Conservation (phyloP, 2,113 vertebrate genomes). For the Odontophorus gujanensis region DNA sequence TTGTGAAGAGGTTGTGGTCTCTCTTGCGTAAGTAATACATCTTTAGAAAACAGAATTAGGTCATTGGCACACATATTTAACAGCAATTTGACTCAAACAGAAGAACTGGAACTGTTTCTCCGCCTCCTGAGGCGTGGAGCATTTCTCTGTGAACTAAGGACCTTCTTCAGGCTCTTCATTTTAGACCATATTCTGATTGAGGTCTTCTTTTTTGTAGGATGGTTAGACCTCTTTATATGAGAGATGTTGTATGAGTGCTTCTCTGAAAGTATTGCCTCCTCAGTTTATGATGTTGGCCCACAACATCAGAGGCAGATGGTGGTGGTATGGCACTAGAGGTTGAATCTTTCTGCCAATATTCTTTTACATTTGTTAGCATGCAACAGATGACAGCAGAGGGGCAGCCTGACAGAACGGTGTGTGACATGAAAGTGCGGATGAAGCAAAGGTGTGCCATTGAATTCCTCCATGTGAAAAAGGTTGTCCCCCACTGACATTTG, state of each 20-base stretch:
- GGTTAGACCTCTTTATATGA: background rate
- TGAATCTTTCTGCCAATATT: no score
- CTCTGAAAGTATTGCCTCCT: no score
- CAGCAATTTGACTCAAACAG: conserved; percentile 48
- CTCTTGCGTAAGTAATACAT: conserved; percentile 60
- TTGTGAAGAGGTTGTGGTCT: conserved; percentile 27
- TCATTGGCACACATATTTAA: conserved; percentile 46
- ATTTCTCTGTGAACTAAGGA: background rate
- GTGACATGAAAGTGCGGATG: no score
- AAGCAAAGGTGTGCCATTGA: no score
- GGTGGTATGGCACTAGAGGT: no score
- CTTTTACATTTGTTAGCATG: no score
- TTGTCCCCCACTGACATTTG: no score
- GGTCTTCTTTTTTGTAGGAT: background rate
- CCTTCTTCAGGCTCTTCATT: background rate
- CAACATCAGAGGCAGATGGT: no score
- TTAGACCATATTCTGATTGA: background rate
- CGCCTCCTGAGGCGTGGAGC: background rate
- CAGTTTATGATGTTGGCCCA: no score
- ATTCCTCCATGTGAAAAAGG: no score
- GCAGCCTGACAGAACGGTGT: no score
- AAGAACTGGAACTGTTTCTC: conserved; percentile 31
- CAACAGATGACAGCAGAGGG: no score
- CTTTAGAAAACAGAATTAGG: conserved; percentile 66
- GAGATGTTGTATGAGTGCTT: background rate